Evolutionary conservation across 2,797 vertebrate species (phyloP), one percentile per base, ranked within the genome.

Genomic region (Kryptolebias ocellatus): DNA sequence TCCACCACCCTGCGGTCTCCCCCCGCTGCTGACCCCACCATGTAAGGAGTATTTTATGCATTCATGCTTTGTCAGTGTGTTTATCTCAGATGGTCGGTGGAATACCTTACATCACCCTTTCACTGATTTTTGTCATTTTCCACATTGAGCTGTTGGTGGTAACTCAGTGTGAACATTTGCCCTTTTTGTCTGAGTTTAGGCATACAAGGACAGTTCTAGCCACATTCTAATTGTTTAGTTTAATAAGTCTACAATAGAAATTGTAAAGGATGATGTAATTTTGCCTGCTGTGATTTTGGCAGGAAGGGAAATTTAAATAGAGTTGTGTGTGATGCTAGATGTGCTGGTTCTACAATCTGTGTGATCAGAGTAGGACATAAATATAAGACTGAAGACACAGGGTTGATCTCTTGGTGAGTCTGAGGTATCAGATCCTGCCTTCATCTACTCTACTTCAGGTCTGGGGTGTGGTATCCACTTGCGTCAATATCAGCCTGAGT

Each of bases 21-120:
- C 83, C 45, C 75, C 76, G 73, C 84, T 85, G 85, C 88, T 87
- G 87, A 89, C 86, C 79, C 72, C 60, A 67, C 81, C 82, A 67
- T 76, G 67, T 74, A 60, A 76, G 72, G 37, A 79, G 76, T 85
- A 79, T 85, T 87, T 80, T 59, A 80, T 67, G 66, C 34, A 50
- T 73, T 67, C 20, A 51, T 57, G 66, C 60, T 84, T 83, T 87
- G 76, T 83, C 60, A 70, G 42, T 63, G 72, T 83, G 66, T 84
- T 84, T 85, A 80, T 84, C 81, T 83, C 37, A 28, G 29, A 12
- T n/a, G 64, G 80, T 84, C 72, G 76, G 64, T 9, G 34, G 55
- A 65, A 61, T 64, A 67, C 78, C 72, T 85, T 79, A 84, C 79
- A 80, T 84, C 79, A 73, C 50, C 56, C 58, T 57, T 84, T 71